Percentiles rank a stretch among this genome's conserved stretches.
These are phyloP conservation scores for Prosopocoilus inquinatus DNA, from an alignment of 2,888 invertebrate species.

Conservation along the genomic window DNA sequence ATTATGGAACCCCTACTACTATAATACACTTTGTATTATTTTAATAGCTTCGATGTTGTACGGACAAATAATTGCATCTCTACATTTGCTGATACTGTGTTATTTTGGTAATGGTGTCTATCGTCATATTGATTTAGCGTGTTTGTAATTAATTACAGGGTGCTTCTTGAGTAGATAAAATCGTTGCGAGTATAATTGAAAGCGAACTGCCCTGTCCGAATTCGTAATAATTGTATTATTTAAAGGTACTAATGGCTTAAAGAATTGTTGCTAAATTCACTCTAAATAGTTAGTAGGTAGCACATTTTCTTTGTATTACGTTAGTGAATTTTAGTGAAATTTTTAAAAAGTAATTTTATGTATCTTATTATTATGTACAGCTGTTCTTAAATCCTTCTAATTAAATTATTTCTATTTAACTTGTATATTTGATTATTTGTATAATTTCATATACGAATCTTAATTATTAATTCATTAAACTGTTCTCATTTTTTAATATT, in stretches of 20 bases:
- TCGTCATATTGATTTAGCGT: slow-evolving; percentile 8
- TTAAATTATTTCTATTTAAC: slow-evolving; percentile 28
- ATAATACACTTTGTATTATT: background rate
- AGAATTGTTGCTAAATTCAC: slow-evolving; percentile 23
- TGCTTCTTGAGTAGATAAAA: background rate
- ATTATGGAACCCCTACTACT: no score
- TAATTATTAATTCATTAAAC: slow-evolving; percentile 18
- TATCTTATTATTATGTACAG: slow-evolving; percentile 24
- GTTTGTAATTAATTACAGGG: background rate
- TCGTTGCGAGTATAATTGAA: no score
- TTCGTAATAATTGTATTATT: slow-evolving; percentile 3
- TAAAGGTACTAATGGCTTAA: slow-evolving; percentile 25
- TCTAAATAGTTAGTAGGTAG: slow-evolving; percentile 26
- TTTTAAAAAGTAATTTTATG: slow-evolving; percentile 18
- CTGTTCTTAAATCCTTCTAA: slow-evolving; percentile 21
- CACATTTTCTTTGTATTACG: slow-evolving; percentile 27
- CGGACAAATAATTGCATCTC: slow-evolving; percentile 4
- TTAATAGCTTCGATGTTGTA: slow-evolving; percentile 13
- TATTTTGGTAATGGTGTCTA: slow-evolving; percentile 20
- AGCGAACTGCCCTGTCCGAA: no score
- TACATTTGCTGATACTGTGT: slow-evolving; percentile 11
- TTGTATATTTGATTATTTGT: slow-evolving; percentile 27
- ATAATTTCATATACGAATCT: slow-evolving; percentile 28
- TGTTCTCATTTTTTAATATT: slow-evolving; percentile 26
- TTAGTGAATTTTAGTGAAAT: slow-evolving; percentile 26